Conservation (phyloP, 1,140 invertebrate genomes). For the Sycophaga agraensis region DNA sequence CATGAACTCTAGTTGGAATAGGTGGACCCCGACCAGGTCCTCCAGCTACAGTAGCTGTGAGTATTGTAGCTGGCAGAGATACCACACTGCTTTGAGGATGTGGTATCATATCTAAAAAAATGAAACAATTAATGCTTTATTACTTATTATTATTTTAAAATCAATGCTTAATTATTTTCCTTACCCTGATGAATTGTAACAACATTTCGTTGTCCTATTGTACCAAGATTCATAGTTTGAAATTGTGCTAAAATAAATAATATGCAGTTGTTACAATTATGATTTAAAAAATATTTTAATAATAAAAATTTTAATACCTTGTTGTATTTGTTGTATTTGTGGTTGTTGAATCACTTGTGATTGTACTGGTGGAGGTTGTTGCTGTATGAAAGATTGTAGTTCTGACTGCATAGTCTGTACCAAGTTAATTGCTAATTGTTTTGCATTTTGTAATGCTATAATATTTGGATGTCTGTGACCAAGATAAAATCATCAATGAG, state of each 20-base stretch:
- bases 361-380: conserved; percentile 57
- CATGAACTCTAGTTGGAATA: conserved; percentile 50
- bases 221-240: conserved; percentile 57
- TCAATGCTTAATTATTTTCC: background rate
- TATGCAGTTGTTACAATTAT: conserved; percentile 12
- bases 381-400: conserved; percentile 65
- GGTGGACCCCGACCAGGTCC: conserved; percentile 47
- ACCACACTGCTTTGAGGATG: conserved; percentile 55
- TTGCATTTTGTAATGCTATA: conserved; percentile 71
- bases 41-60: conserved; percentile 54
- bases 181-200: conserved; percentile 58
- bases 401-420: conserved; percentile 81
- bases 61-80: conserved; percentile 52
- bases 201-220: conserved; percentile 53
- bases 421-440: conserved; percentile 73
- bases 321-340: conserved; percentile 48
- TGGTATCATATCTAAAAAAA: conserved; percentile 50
- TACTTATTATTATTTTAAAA: conserved; percentile 18
- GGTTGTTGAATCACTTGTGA: conserved; percentile 52
- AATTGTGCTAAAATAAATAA: conserved; percentile 48
- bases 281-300: conserved; percentile 21
- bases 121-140: background rate
- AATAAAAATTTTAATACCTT: conserved; percentile 33
- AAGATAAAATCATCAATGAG: conserved; percentile 17
- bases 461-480: conserved; percentile 65